Evolutionary conservation across 2,113 vertebrate species (phyloP).

Genomic region (Chlorodrepanis virens): DNA sequence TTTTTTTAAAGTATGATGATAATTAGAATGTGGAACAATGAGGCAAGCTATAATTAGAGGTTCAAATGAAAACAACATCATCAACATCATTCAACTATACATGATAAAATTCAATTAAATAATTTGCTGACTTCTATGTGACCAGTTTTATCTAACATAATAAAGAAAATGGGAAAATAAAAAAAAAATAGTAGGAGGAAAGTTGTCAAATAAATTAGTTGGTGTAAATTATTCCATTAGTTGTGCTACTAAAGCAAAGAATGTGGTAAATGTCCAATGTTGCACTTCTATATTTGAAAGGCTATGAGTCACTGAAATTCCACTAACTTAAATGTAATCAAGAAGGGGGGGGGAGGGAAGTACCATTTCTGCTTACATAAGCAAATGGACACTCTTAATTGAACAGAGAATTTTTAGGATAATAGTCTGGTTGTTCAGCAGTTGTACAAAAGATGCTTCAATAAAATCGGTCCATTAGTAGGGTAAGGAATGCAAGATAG

Average conservation of each 20-base stretch:
- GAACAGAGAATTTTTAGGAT: background rate
- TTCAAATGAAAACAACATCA: background rate
- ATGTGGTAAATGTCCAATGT: background rate
- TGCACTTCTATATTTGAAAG: background rate
- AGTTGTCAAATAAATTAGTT: background rate
- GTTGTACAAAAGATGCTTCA: background rate
- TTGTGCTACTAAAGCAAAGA: background rate
- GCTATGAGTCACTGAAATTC: background rate
- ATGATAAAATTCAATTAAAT: background rate
- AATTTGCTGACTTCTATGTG: slow-evolving; percentile 5
- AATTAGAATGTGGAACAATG: background rate
- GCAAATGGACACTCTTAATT: background rate
- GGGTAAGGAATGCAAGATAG: background rate
- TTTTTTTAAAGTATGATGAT: background rate
- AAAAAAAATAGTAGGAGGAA: background rate
- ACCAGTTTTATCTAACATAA: background rate
- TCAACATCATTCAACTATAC: background rate
- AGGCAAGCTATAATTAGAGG: background rate
- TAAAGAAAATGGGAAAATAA: background rate
- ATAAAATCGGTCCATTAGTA: background rate
- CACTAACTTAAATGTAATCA: background rate
- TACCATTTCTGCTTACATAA: background rate
- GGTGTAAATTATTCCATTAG: background rate
- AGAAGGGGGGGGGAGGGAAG: accelerated
- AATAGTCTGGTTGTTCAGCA: background rate